Evolutionary conservation across 2,888 invertebrate genomes (phyloP).

Genomic region (Cerastis leucographa): DNA sequence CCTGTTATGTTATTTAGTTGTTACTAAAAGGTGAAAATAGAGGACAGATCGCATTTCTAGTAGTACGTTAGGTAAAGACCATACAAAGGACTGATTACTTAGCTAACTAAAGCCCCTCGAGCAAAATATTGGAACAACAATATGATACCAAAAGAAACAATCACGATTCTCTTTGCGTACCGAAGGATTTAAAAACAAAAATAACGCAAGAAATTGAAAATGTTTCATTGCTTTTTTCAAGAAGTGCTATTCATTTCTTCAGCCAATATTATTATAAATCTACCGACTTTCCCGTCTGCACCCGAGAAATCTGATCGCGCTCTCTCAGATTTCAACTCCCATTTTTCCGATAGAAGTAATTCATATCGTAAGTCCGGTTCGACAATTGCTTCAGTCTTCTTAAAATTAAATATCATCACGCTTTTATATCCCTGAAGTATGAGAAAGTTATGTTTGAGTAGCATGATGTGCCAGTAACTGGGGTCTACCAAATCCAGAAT

Average conservation of each 20-base stretch:
- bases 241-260: conserved; percentile 25
- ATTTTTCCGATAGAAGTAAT: conserved; percentile 61
- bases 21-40: neutral
- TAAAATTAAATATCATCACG: conserved; percentile 25
- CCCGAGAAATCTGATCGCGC: conserved; percentile 48
- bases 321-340: conserved; percentile 54
- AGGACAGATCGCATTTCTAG: neutral
- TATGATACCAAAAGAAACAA: neutral
- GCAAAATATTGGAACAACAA: neutral
- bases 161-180: neutral
- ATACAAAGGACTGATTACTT: neutral
- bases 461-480: neutral
- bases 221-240: neutral
- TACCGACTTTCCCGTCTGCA: conserved; percentile 30
- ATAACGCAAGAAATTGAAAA: neutral
- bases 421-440: neutral
- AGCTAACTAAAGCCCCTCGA: too few species aligned
- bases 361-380: conserved; percentile 42
- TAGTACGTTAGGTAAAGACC: too few species aligned
- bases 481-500: neutral
- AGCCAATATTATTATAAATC: conserved; percentile 54
- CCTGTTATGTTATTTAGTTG: neutral
- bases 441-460: neutral
- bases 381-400: conserved; percentile 37
- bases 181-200: conserved; percentile 31